These are phyloP conservation scores for Platysteira castanea DNA, from an alignment of 2,113 vertebrate species.

Conservation along the genomic window DNA sequence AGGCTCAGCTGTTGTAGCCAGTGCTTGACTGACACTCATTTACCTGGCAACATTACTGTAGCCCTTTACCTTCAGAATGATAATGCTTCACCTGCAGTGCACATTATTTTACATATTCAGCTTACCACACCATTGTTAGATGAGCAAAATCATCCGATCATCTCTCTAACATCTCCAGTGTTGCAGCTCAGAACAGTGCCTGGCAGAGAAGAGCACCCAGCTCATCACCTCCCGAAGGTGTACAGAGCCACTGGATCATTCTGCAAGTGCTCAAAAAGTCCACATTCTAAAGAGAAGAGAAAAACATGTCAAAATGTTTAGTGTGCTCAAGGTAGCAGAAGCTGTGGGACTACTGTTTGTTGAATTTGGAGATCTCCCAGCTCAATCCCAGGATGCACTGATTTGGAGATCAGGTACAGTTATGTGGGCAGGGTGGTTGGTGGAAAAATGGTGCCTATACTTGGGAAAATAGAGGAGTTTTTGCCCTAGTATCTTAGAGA, in stretches of 20 bases:
- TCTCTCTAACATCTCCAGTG: fast-evolving
- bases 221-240: background rate
- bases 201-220: background rate
- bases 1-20: background rate
- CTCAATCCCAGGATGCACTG: background rate
- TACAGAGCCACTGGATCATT: background rate
- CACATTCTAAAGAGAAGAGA: background rate
- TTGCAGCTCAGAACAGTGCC: background rate
- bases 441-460: background rate
- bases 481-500: background rate
- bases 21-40: background rate
- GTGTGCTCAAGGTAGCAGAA: background rate
- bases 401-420: fast-evolving
- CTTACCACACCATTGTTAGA: background rate
- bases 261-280: background rate
- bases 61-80: background rate
- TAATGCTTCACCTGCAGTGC: background rate
- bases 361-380: background rate
- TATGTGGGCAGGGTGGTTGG: background rate
- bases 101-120: background rate
- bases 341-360: background rate
- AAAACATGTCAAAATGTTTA: background rate
- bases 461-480: background rate
- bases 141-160: background rate
- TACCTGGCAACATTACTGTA: background rate